Evolutionary conservation across 2,888 invertebrate genomes (phyloP).

Genomic region (Philereme transversata): DNA sequence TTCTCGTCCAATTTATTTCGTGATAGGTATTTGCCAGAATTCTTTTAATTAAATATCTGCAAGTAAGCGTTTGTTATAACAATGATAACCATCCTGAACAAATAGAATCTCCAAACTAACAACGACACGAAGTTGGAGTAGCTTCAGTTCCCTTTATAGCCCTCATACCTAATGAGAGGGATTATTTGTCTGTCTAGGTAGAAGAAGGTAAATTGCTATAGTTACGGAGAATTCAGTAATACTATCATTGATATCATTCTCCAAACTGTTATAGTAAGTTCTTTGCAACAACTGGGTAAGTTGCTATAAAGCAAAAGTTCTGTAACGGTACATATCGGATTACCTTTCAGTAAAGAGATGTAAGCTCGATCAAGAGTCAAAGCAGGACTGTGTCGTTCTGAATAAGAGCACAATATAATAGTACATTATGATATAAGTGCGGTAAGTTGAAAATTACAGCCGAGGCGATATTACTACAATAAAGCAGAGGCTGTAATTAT

Average conservation of each 20-base stretch:
- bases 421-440: too few species aligned
- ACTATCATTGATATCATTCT: not conserved
- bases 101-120: not conserved
- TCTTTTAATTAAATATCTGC: constrained; percentile 27
- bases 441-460: too few species aligned
- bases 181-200: not conserved
- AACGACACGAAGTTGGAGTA: not conserved
- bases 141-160: not conserved
- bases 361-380: constrained; percentile 40
- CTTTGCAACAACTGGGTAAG: constrained; percentile 35
- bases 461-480: too few species aligned
- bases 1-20: constrained; percentile 45
- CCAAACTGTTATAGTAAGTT: not conserved
- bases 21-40: constrained; percentile 24
- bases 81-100: not conserved
- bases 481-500: too few species aligned
- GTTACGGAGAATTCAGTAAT: not conserved
- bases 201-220: not conserved
- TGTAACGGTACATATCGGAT: constrained; percentile 19
- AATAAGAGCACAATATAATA: not conserved
- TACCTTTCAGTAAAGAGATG: constrained; percentile 32
- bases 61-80: constrained; percentile 13
- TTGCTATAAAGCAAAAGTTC: constrained; percentile 38
- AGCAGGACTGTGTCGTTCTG: constrained; percentile 26
- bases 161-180: not conserved